Evolutionary conservation across 2,797 vertebrate genomes (phyloP), one percentile per base, ranked within the genome.

Genomic region (Gobionotothen gibberifrons): DNA sequence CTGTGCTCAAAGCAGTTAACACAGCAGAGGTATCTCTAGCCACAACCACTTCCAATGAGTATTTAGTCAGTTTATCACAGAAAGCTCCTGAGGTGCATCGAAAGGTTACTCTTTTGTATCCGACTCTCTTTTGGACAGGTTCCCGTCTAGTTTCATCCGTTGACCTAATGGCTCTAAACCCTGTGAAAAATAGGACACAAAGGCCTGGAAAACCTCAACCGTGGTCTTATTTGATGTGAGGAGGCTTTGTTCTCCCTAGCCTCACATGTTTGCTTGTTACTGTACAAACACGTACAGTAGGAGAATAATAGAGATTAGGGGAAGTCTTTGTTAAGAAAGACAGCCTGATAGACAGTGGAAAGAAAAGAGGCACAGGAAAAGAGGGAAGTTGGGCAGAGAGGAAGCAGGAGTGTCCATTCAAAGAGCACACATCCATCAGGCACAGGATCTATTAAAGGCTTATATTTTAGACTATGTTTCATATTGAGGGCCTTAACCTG

Each of bases 401-500:
- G 86, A 91, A 83, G 78, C 72, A 61, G 66, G 21, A 63, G 15
- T 53, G 59, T 81, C 61, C 74, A 65, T 75, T 80, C 59, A 77
- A 57, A 63, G 17, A 57, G 51, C 47, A 78, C 56, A 65, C 74
- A 78, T 81, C 67, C 73, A 62, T 10, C 5, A 40, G 47, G 72
- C 70, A 40, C 39, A 48, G 5, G 9, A 57, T 57, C 62, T 84
- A 63, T 76, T 75, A 63, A 78, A 79, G 76, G 51, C 46, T 44
- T 64, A 62, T 17, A 36, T 11, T 68, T 63, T 16, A 61, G 13
- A 40, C 32, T 39, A 0, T 51, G 39, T 58, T 66, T 73, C 29
- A 59, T 58, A 66, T 60, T 43, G 5, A 19, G 5, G 13, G 42
- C 46, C 14, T 48, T 51, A 36, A 26, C 26, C 4, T 26, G 26